Evolutionary conservation across 1,140 invertebrate genomes (phyloP), one percentile per base, ranked within the genome.

Genomic region (Pteromalus puparum): DNA sequence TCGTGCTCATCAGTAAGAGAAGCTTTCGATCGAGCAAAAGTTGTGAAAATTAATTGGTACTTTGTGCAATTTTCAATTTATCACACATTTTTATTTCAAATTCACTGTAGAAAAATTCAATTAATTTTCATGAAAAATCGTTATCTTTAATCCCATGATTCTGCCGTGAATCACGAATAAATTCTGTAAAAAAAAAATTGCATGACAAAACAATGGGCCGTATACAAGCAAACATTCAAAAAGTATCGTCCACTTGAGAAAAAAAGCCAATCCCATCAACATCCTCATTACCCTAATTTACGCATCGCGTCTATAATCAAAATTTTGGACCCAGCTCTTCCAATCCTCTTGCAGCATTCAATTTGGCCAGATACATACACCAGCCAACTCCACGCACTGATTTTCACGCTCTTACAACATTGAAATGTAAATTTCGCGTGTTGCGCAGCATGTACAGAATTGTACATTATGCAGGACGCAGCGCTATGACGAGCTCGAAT

Each of bases 341-440:
- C 21, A 21, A 61, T 21, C 18, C 21, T n/a, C 53, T 61, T 21
- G 6, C 53, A 0, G 53, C 21, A 21, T 61, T 61, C 53, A 61
- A 61, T 61, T 61, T 61, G 21, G 53, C 21, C 53, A 61, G 18
- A 0, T 61, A 15, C 53, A 48, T 21, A 18, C 53, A n/a, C 21
- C 53, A 2, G 4, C 21, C 53, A n/a, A 61, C 53, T 61, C 53
- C 53, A 61, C 24, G n/a, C 15, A 38, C 42, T 78, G 26, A 78
- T 67, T 48, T 78, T 78, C 30, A 24, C 21, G 53, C 12, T 42
- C 10, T 70, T 70, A 68, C 78, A 26, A 5, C n/a, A 73, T 48
- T 48, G 68, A 46, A 81, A 72, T 73, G 42, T 53, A 72, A 13
- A 73, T 53, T 81, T 73, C 21, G 21, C 4, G 18, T n/a, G 38